Base-by-base conservation (phyloP, 2,888 invertebrate genomes). In the Paralinhomoeus sp. region DNA sequence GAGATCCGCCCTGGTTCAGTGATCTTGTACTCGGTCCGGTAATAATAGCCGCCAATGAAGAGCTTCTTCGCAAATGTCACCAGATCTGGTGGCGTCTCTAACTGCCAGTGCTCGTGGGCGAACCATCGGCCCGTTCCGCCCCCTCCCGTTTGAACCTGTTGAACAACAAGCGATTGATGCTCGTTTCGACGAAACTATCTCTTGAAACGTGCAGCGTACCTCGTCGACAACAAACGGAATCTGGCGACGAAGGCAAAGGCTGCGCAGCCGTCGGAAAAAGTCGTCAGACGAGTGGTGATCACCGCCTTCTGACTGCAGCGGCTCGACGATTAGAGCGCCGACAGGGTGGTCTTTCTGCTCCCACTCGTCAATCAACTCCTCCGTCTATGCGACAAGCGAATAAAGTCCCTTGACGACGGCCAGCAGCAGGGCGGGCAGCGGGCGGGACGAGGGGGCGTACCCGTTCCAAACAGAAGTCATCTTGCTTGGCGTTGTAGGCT, bases 31-130 rank as follows among this genome's bases (percentile, higher is more conserved):
- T 81, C 77, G 3, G 73, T 65, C 33, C 70, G 73, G 62, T 77
- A 79, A 64, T 77, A 97, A 64, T 80, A 91, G 35, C 97, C 97
- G 18, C 93, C 93, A 3, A 84, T 73, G 56, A 85, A 75, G 80
- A 91, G 80, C 67, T 97, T 97, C 69, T 99, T 99, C 60, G 89
- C 87, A 65, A 97, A 97, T 1, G 85, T 84, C 3, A 97, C 82
- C 34, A 91, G 64, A 62, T 97, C 91, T 0, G 93, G 91, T 1
- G 91, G 75, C 2, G 71, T 64, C 2, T 76, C 74, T 43, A 97
- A 68, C 54, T 80, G 68, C 64, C 91, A 93, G 61, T 87, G 76
- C 61, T 93, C 85, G 62, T 89, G 80, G 50, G 83, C 83, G 97
- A 93, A 97, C 73, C 89, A 80, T 65, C 81, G 84, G 21, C 97